phyloP scores from a whole-genome alignment of 2,113 vertebrate genomes.

The Anoplopoma fimbria region DNA sequence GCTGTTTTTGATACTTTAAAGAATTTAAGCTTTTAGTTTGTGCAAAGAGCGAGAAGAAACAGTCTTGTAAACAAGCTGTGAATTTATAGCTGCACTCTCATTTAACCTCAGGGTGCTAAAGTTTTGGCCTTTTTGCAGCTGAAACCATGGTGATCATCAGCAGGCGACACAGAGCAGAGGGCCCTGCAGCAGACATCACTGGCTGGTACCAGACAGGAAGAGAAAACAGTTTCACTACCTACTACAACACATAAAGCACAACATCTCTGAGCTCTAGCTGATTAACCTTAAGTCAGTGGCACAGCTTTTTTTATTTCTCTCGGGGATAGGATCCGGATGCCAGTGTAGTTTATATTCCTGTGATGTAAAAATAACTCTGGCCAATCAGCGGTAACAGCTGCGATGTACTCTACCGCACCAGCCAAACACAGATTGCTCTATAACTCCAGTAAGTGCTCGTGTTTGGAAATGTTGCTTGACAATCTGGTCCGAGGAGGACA shows the following conservation, averaged over 20 bases:
- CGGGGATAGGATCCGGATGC: conserved; percentile 57
- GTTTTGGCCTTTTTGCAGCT: conserved; percentile 68
- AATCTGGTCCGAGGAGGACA: conserved; percentile 64
- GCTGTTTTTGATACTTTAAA: neutral
- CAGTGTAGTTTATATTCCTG: conserved; percentile 57
- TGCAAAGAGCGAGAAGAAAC: conserved; percentile 2
- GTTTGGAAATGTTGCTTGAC: conserved; percentile 65
- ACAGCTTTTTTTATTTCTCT: conserved; percentile 38
- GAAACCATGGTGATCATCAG: conserved; percentile 75
- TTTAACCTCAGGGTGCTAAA: conserved; percentile 37
- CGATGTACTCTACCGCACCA: conserved; percentile 48
- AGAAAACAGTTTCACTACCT: conserved; percentile 5
- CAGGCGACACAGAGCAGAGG: conserved; percentile 25
- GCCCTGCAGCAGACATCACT: conserved; percentile 56
- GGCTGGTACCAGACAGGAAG: conserved; percentile 49
- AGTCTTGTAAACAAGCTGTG: conserved; percentile 1
- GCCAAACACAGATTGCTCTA: conserved; percentile 53
- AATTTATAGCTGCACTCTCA: conserved; percentile 40
- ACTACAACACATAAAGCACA: conserved; percentile 18
- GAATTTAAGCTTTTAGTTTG: neutral
- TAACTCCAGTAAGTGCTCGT: conserved; percentile 69
- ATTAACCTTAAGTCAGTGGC: conserved; percentile 40
- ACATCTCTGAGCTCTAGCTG: conserved; percentile 21
- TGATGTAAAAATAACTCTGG: conserved; percentile 80
- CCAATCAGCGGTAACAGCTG: conserved; percentile 79